Conservation (phyloP, 2,888 invertebrate genomes). For the Ophion slaviceki region DNA sequence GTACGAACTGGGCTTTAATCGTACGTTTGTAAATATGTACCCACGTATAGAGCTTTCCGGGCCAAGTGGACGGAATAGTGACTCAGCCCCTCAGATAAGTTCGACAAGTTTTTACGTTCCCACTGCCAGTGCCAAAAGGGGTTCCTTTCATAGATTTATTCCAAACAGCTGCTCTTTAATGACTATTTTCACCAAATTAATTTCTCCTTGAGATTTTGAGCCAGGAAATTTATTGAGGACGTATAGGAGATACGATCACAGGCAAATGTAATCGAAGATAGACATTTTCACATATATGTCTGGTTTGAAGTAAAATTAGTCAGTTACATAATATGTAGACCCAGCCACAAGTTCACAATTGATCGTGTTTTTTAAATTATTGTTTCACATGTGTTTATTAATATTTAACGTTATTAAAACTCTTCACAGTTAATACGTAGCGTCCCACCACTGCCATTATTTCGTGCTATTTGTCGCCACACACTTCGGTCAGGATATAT, state of each 20-base stretch:
- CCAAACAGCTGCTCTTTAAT: no score
- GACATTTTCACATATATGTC: not conserved
- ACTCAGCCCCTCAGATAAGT: not conserved
- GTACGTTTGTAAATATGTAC: constrained; percentile 1
- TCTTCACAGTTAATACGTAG: no score
- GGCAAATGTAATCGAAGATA: not conserved
- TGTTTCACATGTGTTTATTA: no score
- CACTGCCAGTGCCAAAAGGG: not conserved
- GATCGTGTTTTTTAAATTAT: no score
- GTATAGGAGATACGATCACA: not conserved
- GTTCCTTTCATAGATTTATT: no score
- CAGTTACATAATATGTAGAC: no score
- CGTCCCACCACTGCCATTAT: no score
- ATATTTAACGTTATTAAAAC: no score
- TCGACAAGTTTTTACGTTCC: not conserved
- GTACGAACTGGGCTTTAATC: constrained; percentile 35
- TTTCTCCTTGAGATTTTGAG: not conserved
- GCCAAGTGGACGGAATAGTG: not conserved
- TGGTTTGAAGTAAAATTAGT: not conserved
- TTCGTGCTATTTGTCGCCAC: no score
- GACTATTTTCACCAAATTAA: no score
- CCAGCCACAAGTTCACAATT: no score
- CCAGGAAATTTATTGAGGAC: not conserved
- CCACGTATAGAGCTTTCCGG: not conserved
- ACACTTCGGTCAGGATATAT: no score